A percentile compares a stretch with the other conserved stretches of the same genome.
Conservation (phyloP, 2,113 vertebrate genomes). For the Pomatostomus ruficeps region DNA sequence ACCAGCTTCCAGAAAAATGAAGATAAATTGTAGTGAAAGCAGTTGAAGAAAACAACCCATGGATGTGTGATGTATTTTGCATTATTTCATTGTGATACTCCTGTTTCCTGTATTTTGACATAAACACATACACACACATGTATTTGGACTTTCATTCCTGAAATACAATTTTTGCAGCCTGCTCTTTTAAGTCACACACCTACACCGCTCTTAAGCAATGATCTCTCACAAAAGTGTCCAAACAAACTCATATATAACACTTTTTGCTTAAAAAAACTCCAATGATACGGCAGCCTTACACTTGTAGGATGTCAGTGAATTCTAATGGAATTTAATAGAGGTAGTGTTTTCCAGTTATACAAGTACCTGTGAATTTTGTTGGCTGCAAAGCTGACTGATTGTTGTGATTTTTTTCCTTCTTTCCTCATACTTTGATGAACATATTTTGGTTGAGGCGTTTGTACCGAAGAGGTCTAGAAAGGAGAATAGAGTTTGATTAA, state of each 20-base stretch:
- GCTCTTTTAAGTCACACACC: background rate
- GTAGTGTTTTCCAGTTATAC: background rate
- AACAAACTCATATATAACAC: background rate
- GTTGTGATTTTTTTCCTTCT: background rate
- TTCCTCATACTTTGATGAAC: background rate
- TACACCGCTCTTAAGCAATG: rapidly evolving
- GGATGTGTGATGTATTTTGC: background rate
- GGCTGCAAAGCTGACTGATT: background rate
- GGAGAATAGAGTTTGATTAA: background rate
- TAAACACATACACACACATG: background rate
- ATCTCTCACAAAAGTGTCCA: background rate
- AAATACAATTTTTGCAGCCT: background rate
- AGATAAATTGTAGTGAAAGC: background rate
- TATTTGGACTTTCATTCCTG: background rate
- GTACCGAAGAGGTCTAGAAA: background rate
- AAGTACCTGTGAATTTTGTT: background rate
- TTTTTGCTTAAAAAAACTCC: background rate
- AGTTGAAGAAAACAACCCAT: background rate
- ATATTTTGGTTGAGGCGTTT: background rate
- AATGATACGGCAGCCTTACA: background rate
- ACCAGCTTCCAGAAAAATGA: background rate
- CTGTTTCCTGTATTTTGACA: background rate
- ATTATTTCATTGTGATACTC: background rate
- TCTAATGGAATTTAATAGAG: background rate
- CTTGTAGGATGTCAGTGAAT: background rate